Evolutionary conservation across 35 echinoderm and acorn worm species (phyloP), one percentile per base, ranked within the genome.

Genomic region (Heliocidaris tuberculata): DNA sequence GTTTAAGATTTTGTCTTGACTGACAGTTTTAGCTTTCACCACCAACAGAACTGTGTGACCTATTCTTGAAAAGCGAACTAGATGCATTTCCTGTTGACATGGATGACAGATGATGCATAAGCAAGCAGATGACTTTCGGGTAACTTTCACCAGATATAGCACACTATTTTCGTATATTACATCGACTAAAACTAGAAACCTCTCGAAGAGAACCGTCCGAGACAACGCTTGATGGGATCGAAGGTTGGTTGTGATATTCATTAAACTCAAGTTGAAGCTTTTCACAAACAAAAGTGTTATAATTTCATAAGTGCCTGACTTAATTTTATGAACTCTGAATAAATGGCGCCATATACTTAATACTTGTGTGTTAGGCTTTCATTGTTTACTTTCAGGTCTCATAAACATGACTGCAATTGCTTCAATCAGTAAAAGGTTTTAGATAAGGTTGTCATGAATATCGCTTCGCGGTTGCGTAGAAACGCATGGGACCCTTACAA

Each of bases 301-400:
- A n/a, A 78, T 78, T 78, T 78, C 21, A n/a, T 5, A 78, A 78
- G 65, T 78, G 65, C 21, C 65, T 78, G 21, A 4, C 6, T n/a
- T 78, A 78, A 78, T 78, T 78, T 78, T 78, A 78, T 78, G 65
- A 78, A 78, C 65, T 78, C 27, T 78, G 21, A 78, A 78, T 78
- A 0, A 24, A n/a, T 29, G 65, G 65, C 65, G 65, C 65, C 65
- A 7, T 19, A 70, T 70, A 78, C 21, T 78, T 78, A 2, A 78
- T 24, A 78, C 21, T 17, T 78, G 27, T 42, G 35, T 42, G 35
- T 42, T 42, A 42, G 35, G 35, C 35, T 1, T 42, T 42, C 35
- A 42, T 27, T 78, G 65, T 78, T 78, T 78, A 19, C 4, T 27
- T n/a, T 78, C 7, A 4, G 8, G 27, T 78, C 65, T 78, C 65